These are phyloP conservation scores for Zootermopsis nevadensis DNA, from an alignment of 2,888 invertebrate genomes.

Conservation along the genomic window DNA sequence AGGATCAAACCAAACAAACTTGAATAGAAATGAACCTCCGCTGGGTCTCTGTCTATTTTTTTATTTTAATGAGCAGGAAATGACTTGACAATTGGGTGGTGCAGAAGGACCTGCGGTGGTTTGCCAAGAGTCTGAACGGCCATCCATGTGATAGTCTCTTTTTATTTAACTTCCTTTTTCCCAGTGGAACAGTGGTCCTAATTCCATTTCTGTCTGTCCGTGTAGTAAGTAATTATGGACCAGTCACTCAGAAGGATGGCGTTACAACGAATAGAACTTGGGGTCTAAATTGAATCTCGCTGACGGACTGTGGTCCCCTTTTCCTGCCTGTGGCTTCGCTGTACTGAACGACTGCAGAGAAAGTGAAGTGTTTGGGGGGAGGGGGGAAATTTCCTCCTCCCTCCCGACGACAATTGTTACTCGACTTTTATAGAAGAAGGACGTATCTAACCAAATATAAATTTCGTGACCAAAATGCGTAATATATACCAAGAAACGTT, in stretches of 20 bases:
- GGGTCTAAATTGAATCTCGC: slow-evolving; percentile 2
- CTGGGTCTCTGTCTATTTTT: background rate
- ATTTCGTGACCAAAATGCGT: too few species aligned
- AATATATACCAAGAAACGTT: too few species aligned
- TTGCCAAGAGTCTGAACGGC: background rate
- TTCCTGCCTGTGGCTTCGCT: background rate
- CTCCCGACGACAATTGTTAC: background rate
- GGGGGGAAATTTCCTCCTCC: too few species aligned
- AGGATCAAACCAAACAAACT: background rate
- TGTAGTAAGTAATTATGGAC: slow-evolving; percentile 2
- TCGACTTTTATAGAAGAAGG: background rate
- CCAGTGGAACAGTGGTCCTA: background rate
- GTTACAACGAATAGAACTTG: background rate
- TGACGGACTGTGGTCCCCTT: background rate
- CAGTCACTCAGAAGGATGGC: background rate
- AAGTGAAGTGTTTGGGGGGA: background rate
- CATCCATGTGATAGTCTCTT: background rate
- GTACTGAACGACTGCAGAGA: background rate
- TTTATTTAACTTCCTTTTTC: background rate
- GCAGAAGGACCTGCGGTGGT: background rate
- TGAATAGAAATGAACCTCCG: background rate
- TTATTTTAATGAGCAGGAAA: background rate
- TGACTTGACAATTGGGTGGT: slow-evolving; percentile 13
- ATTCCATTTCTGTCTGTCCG: background rate
- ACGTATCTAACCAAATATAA: background rate